These are phyloP conservation scores for Phrynosoma platyrhinos DNA, from an alignment of 2,113 vertebrate genomes.

Conservation along the genomic window DNA sequence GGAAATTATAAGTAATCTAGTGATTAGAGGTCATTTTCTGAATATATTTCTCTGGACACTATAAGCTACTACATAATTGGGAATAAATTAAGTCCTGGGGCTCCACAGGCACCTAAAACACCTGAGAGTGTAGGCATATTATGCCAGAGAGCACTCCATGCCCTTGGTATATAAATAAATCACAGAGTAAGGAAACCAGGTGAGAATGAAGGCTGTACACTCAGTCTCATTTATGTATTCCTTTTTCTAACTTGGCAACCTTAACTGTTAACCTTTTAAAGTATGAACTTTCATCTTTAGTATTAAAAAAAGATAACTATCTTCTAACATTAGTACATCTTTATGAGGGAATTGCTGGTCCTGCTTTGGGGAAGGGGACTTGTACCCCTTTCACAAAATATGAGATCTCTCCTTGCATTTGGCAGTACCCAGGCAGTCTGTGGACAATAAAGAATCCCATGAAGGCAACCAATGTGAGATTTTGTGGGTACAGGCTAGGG, in stretches of 20 bases:
- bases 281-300: neutral
- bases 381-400: too few relatives aligned
- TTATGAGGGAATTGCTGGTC: neutral
- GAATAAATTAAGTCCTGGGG: neutral
- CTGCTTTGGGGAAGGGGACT: too few relatives aligned
- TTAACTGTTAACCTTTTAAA: conserved; percentile 13
- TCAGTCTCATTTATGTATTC: neutral
- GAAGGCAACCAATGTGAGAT: neutral
- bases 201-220: neutral
- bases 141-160: neutral
- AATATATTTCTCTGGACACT: conserved; percentile 22
- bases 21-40: conserved; percentile 26
- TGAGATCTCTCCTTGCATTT: neutral
- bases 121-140: neutral
- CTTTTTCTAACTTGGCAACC: conserved; percentile 11
- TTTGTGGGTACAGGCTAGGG: neutral
- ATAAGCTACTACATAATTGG: neutral
- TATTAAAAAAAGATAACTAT: neutral
- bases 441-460: neutral
- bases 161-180: conserved; percentile 12
- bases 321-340: neutral
- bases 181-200: neutral
- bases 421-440: neutral
- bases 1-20: conserved; percentile 15
- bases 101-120: neutral